Percentiles rank a stretch among this genome's conserved stretches.
Conservation (phyloP, 2,113 vertebrate species). For the Nannospalax galili region DNA sequence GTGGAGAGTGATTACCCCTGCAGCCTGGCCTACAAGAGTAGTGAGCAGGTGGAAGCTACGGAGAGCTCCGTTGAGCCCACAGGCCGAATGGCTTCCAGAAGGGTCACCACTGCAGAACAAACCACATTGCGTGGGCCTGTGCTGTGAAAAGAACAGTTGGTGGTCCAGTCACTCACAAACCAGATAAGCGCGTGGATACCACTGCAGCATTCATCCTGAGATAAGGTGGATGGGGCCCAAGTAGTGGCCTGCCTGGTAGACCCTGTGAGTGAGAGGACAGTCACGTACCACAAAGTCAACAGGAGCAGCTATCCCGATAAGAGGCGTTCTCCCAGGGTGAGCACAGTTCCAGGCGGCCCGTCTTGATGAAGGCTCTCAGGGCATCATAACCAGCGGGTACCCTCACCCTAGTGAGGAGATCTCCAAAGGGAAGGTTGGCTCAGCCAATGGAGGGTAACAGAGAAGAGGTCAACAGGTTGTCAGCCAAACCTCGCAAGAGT, state of each 20-base stretch:
- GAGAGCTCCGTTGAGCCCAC: not conserved
- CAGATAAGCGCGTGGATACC: not conserved
- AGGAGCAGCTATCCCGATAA: not conserved
- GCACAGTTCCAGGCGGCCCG: not conserved
- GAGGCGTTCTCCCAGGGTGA: not conserved
- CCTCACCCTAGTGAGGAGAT: not conserved
- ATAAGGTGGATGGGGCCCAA: not conserved
- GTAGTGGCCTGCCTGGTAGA: not conserved
- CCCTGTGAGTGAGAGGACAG: not conserved
- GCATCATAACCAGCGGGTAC: not conserved
- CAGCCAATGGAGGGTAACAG: not conserved
- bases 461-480: not conserved
- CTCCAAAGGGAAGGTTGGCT: not conserved
- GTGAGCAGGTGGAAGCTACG: not conserved
- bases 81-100: not conserved
- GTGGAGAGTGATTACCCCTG: not conserved
- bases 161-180: not conserved
- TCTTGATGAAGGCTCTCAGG: not conserved
- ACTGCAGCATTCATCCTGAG: not conserved
- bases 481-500: not conserved
- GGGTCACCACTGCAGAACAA: not conserved
- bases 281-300: not conserved
- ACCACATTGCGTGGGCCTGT: not conserved
- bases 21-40: not conserved
- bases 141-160: not conserved